phyloP scores from a whole-genome alignment of 2,797 vertebrate genomes.

The Menidia menidia region DNA sequence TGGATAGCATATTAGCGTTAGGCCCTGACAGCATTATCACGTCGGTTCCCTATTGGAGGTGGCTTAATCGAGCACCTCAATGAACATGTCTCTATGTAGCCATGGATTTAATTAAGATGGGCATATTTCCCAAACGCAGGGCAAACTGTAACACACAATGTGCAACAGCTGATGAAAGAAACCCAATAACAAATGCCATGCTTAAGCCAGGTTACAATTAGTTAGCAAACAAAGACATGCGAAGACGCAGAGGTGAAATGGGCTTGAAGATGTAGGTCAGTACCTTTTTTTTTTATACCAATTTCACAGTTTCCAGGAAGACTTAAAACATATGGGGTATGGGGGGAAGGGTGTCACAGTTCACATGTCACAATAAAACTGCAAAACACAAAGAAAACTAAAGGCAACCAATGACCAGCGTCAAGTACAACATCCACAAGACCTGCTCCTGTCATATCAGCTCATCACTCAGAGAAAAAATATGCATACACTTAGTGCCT shows the following conservation, averaged over 20 bases:
- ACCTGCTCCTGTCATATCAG: constrained; percentile 52
- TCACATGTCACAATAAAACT: constrained; percentile 62
- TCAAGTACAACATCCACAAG: constrained; percentile 51
- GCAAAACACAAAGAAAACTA: constrained; percentile 63
- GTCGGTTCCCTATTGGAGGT: constrained; percentile 78
- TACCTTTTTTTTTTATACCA: constrained; percentile 37
- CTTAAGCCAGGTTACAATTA: constrained; percentile 61
- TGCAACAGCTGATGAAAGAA: constrained; percentile 61
- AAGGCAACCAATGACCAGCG: constrained; percentile 56
- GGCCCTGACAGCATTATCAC: constrained; percentile 91
- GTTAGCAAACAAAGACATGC: constrained; percentile 75
- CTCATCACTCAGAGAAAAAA: constrained; percentile 55
- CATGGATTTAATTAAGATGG: constrained; percentile 79
- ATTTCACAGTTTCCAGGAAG: constrained; percentile 57
- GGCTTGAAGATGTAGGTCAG: constrained; percentile 47
- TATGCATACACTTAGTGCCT: constrained; percentile 73
- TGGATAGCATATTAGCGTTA: constrained; percentile 96
- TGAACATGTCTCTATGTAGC: constrained; percentile 77
- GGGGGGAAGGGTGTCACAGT: constrained; percentile 30
- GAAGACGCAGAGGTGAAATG: constrained; percentile 66
- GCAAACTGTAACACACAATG: constrained; percentile 56
- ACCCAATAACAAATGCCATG: constrained; percentile 66
- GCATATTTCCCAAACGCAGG: constrained; percentile 70
- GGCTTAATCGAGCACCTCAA: constrained; percentile 78
- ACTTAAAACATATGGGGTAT: constrained; percentile 25